A percentile compares a stretch with the other conserved stretches of the same genome.
phyloP scores from a whole-genome alignment of 2,113 vertebrate genomes.

The Nycticebus coucang region DNA sequence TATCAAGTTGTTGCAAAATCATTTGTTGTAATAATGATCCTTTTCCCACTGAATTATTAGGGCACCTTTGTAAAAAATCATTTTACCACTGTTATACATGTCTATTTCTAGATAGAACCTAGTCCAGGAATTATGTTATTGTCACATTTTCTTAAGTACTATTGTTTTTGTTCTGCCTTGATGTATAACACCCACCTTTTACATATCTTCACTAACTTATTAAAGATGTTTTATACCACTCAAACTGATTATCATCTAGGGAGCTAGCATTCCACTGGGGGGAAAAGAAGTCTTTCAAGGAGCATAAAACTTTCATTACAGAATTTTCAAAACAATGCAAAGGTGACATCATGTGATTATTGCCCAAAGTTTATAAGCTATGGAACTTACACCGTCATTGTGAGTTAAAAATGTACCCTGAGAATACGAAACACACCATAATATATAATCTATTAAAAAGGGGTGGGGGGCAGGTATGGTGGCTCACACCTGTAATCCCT shows the following conservation, averaged over 20 bases:
- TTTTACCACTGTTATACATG: no score
- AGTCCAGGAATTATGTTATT: not conserved
- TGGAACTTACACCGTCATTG: not conserved
- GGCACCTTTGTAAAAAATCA: not conserved
- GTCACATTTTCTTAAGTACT: not conserved
- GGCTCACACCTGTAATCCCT: no score
- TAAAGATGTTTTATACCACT: not conserved
- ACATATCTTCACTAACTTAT: not conserved
- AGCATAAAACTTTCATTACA: not conserved
- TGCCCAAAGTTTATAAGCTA: not conserved
- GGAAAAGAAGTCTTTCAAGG: not conserved
- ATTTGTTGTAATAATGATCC: not conserved
- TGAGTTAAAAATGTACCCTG: not conserved
- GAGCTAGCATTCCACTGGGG: not conserved
- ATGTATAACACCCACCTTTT: not conserved
- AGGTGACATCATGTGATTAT: not conserved
- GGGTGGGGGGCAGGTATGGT: no score
- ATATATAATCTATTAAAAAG: not conserved
- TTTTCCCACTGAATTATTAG: not conserved
- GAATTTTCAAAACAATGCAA: constrained; percentile 11
- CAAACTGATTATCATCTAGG: not conserved
- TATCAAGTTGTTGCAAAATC: not conserved
- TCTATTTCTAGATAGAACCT: not conserved
- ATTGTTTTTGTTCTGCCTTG: not conserved
- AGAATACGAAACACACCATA: not conserved